Base-by-base conservation (phyloP, 2,888 invertebrate species). In the Altica lythri region DNA sequence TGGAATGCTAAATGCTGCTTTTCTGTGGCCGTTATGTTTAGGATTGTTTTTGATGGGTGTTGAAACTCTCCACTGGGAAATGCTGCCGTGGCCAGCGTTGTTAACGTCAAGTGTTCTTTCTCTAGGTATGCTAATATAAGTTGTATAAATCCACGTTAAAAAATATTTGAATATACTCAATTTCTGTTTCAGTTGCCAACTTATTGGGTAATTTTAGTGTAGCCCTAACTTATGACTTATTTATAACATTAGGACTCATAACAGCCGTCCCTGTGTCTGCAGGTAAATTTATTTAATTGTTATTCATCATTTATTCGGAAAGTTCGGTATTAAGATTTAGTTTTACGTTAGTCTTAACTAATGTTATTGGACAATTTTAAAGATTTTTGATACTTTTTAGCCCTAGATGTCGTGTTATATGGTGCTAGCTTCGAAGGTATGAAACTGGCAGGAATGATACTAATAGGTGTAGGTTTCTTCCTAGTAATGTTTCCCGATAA, bases 401-500 rank as follows among this genome's bases (percentile, higher is more conserved):
- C 92, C 34, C 77, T 94, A 72, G 95, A 95, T 74, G 90, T 90
- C 63, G 85, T 90, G 48, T 78, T 93, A 54, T 93, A 95, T 74
- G 86, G 88, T 49, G 90, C 90, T 8, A 84, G 88, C 68, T 95
- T 95, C 76, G 88, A 90, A 69, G 95, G 94, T 34, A 96, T 95
- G 95, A 93, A 95, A 80, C 78, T 95, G 68, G 90, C 95, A n/a
- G 95, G 95, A 18, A 89, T 95, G 74, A 88, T 95, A 63, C 80
- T 95, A 48, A 94, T 95, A 67, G 85, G 89, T 0, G 89, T 92
- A 49, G 95, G 95, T 46, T 94, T 95, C 79, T 89, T 93, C 76
- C 82, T 95, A 48, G 95, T 95, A 58, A 90, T 95, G 88, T 90
- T 95, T 67, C 95, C 95, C 0, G 92, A 93, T 76, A 94, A 95